Conservation (phyloP, 2,113 vertebrate genomes). For the Azemiops feae region DNA sequence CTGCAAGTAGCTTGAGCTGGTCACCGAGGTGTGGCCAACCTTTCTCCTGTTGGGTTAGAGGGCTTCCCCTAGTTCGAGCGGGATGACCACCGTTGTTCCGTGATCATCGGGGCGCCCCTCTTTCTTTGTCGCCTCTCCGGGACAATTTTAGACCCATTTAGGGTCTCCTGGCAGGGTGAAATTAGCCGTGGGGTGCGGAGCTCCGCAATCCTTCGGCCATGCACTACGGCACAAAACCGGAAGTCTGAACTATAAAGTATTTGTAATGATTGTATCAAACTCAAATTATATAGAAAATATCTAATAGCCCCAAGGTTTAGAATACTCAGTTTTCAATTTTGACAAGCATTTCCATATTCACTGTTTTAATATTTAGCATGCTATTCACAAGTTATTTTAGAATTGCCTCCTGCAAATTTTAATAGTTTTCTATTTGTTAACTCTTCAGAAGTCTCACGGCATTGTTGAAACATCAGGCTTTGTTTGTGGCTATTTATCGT, state of each 20-base stretch:
- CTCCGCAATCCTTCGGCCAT: too few relatives aligned
- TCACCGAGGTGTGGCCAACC: too few relatives aligned
- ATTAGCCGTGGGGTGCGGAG: too few relatives aligned
- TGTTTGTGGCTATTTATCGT: constrained; percentile 71
- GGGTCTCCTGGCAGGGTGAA: too few relatives aligned
- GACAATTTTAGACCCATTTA: too few relatives aligned
- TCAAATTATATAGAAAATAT: neutral
- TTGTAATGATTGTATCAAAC: neutral
- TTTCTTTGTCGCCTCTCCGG: too few relatives aligned
- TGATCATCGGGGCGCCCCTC: too few relatives aligned
- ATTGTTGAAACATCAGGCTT: constrained; percentile 71
- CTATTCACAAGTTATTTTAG: neutral
- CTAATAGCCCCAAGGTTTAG: neutral
- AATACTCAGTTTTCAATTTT: neutral
- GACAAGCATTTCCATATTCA: neutral
- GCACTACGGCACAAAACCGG: too few relatives aligned
- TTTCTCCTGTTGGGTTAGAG: too few relatives aligned
- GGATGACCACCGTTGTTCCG: too few relatives aligned
- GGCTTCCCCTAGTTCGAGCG: too few relatives aligned
- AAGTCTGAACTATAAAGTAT: neutral
- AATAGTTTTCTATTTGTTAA: constrained; percentile 13
- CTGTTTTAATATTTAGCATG: neutral
- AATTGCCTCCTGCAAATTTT: neutral
- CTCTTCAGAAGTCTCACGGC: constrained; percentile 57
- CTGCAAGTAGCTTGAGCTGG: too few relatives aligned